These are phyloP conservation scores for Percopsis omiscomaycus DNA, from an alignment of 2,797 vertebrate species.

Conservation along the genomic window DNA sequence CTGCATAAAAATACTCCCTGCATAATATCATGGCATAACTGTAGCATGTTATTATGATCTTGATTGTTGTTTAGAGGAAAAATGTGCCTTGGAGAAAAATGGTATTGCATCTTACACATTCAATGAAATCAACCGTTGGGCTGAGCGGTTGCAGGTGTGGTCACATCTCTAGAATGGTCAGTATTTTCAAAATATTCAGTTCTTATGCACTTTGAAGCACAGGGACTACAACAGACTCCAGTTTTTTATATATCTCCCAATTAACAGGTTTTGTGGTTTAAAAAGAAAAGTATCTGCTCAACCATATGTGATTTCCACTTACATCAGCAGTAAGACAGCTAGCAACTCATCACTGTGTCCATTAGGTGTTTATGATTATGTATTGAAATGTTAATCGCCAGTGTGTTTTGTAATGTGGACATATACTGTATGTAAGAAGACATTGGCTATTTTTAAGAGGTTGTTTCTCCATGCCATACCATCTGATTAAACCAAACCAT, in stretches of 20 bases:
- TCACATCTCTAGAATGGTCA: constrained; percentile 18
- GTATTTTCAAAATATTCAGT: constrained; percentile 14
- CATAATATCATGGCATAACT: constrained; percentile 17
- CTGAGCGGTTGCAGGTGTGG: constrained; percentile 1
- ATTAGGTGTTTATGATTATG: constrained; percentile 16
- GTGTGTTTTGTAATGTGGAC: constrained; percentile 49
- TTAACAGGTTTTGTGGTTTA: constrained; percentile 21
- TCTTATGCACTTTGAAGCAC: constrained; percentile 55
- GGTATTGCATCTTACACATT: constrained; percentile 23
- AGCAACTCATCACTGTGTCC: constrained; percentile 7
- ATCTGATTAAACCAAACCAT: constrained; percentile 32
- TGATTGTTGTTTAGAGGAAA: constrained; percentile 35
- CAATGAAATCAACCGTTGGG: constrained; percentile 13
- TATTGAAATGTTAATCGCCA: constrained; percentile 27
- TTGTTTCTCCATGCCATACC: constrained; percentile 33
- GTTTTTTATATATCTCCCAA: constrained; percentile 27
- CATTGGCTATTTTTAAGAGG: constrained; percentile 30
- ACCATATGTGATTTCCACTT: not conserved
- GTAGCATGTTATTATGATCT: constrained; percentile 40
- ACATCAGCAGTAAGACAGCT: not conserved
- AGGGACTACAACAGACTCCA: constrained; percentile 18
- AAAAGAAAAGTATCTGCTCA: constrained; percentile 11
- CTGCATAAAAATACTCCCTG: constrained; percentile 10
- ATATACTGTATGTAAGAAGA: constrained; percentile 24
- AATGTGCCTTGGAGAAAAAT: constrained; percentile 69